phyloP scores from a whole-genome alignment of 2,888 invertebrate genomes.

The Pristionchus maxplancki region DNA sequence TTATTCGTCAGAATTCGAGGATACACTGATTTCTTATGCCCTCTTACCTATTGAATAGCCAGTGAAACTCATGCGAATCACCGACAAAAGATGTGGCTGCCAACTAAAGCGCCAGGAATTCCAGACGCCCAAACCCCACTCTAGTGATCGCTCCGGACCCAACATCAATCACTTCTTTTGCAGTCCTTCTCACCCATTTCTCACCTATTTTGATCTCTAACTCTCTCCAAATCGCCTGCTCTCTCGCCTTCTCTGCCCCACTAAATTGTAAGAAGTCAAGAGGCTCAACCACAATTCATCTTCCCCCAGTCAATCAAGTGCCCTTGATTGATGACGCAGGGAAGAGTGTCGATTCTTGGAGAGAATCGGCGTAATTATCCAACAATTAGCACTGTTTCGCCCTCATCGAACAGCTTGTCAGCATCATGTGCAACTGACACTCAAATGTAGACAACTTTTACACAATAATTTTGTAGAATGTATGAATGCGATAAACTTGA shows the following conservation, averaged over 20 bases:
- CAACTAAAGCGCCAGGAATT: too few species aligned
- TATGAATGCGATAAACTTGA: not conserved
- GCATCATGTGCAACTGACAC: too few species aligned
- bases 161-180: not conserved
- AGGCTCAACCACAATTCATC: not conserved
- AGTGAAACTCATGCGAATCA: too few species aligned
- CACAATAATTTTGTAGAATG: too few species aligned
- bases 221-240: not conserved
- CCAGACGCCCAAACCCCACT: not conserved
- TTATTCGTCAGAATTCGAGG: too few species aligned
- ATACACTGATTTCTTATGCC: too few species aligned
- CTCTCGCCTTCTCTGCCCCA: not conserved
- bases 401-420: too few species aligned
- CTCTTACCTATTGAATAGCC: too few species aligned
- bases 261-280: not conserved
- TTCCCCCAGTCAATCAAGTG: not conserved
- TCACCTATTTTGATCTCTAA: not conserved
- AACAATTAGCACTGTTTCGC: too few species aligned
- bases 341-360: not conserved
- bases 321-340: constrained; percentile 11
- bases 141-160: not conserved
- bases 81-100: too few species aligned
- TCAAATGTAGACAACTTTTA: too few species aligned
- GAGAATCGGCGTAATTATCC: too few species aligned
- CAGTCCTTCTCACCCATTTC: not conserved